Conservation (phyloP, 2,797 vertebrate genomes). For the Liparis tanakae region DNA sequence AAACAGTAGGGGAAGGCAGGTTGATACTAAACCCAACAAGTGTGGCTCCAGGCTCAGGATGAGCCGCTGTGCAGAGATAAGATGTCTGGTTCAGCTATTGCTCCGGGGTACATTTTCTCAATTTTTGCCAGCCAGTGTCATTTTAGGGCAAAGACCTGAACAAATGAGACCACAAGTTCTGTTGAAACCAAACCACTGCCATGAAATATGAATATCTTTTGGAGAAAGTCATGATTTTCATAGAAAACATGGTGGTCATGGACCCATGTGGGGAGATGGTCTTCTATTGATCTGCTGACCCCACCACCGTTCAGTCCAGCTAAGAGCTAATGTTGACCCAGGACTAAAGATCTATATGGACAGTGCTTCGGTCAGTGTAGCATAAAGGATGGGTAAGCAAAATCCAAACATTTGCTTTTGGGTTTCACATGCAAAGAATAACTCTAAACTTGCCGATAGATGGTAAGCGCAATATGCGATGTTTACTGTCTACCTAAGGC, state of each 20-base stretch:
- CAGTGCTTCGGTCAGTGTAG: constrained; percentile 65
- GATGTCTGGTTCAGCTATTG: background rate
- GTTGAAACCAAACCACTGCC: background rate
- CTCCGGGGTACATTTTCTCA: constrained; percentile 8
- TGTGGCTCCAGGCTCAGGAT: constrained; percentile 61
- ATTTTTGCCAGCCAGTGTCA: background rate
- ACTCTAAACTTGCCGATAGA: constrained; percentile 41
- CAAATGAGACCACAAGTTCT: background rate
- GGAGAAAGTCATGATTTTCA: background rate
- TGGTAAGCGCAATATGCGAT: constrained; percentile 3
- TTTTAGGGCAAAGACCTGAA: constrained; percentile 11
- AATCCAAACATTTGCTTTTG: constrained; percentile 77
- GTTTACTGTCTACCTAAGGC: constrained; percentile 7
- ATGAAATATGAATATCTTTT: background rate
- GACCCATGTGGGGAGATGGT: constrained; percentile 7
- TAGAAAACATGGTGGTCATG: constrained; percentile 12
- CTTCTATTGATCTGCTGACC: constrained; percentile 72
- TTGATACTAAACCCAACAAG: constrained; percentile 59
- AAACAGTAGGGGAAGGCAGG: constrained; percentile 49
- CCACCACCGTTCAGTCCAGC: constrained; percentile 47
- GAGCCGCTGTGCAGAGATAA: constrained; percentile 35
- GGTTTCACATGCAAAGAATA: constrained; percentile 65
- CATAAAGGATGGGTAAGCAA: constrained; percentile 59
- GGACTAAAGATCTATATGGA: constrained; percentile 65
- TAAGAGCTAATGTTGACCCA: constrained; percentile 75